Evolutionary conservation across 2,113 vertebrate species (phyloP).

Genomic region (Cochlearius cochlearius): DNA sequence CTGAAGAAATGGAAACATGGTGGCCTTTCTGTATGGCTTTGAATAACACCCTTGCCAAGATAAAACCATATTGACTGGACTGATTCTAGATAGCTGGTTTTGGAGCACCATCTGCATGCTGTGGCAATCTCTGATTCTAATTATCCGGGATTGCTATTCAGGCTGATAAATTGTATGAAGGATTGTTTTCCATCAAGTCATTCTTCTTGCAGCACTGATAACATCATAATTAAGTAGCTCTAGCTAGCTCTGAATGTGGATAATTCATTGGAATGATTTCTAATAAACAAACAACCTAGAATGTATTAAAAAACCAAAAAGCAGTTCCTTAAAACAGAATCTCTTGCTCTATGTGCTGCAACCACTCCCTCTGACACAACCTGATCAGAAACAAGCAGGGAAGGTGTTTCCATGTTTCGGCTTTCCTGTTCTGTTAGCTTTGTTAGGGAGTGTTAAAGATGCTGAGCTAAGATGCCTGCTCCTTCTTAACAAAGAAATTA

Average conservation of each 20-base stretch:
- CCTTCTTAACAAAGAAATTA: neutral
- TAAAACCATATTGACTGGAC: neutral
- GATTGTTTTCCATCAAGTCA: slow-evolving; percentile 35
- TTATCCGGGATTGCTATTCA: slow-evolving; percentile 23
- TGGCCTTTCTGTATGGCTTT: neutral
- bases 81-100: slow-evolving; percentile 6
- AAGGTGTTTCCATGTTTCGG: neutral
- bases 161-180: slow-evolving; percentile 8
- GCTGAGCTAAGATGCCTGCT: neutral
- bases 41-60: neutral
- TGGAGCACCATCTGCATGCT: slow-evolving; percentile 29
- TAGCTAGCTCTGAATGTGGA: neutral
- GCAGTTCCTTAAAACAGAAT: neutral
- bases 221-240: slow-evolving; percentile 29
- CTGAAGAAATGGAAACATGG: neutral
- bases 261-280: slow-evolving; percentile 36
- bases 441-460: neutral
- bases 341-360: neutral
- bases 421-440: neutral
- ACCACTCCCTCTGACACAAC: neutral
- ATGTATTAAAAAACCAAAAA: neutral
- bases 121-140: neutral
- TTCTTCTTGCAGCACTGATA: neutral
- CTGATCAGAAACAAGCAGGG: neutral
- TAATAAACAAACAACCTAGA: slow-evolving; percentile 19